phyloP scores from a whole-genome alignment of 1,140 invertebrate species.

The Lycorma delicatula region DNA sequence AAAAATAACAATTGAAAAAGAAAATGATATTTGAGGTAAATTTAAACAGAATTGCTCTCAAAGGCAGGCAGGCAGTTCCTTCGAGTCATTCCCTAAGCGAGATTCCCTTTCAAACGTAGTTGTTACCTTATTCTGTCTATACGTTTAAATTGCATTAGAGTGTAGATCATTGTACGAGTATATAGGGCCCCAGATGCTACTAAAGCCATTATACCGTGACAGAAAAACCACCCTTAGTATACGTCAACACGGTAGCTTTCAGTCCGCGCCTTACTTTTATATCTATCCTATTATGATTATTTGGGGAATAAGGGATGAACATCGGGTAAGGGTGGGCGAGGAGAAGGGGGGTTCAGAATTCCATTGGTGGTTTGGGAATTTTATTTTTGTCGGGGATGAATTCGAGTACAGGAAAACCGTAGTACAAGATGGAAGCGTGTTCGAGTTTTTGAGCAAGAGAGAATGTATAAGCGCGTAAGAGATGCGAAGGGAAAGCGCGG shows the following conservation, averaged over 20 bases:
- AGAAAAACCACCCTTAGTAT: background rate
- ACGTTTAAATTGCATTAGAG: slow-evolving; percentile 5
- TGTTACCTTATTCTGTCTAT: background rate
- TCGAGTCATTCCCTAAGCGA: too few species aligned
- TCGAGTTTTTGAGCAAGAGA: too few species aligned
- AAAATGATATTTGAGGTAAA: too few species aligned
- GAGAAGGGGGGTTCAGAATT: background rate
- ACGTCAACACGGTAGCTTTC: background rate
- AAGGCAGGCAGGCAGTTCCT: too few species aligned
- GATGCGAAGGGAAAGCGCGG: too few species aligned
- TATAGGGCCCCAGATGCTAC: background rate
- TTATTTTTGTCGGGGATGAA: background rate
- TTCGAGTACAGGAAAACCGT: too few species aligned
- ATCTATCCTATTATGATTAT: slow-evolving; percentile 1
- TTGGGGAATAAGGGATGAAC: background rate
- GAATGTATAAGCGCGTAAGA: too few species aligned
- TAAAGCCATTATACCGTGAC: slow-evolving; percentile 4
- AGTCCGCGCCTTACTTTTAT: background rate
- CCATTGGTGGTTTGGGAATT: slow-evolving; percentile 1
- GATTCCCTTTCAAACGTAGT: background rate
- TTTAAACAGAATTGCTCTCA: too few species aligned
- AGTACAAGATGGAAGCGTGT: too few species aligned
- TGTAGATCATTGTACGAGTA: background rate
- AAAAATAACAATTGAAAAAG: too few species aligned
- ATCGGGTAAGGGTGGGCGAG: background rate